Conservation (phyloP, 2,113 vertebrate genomes). For the Illadopsis cleaveri region DNA sequence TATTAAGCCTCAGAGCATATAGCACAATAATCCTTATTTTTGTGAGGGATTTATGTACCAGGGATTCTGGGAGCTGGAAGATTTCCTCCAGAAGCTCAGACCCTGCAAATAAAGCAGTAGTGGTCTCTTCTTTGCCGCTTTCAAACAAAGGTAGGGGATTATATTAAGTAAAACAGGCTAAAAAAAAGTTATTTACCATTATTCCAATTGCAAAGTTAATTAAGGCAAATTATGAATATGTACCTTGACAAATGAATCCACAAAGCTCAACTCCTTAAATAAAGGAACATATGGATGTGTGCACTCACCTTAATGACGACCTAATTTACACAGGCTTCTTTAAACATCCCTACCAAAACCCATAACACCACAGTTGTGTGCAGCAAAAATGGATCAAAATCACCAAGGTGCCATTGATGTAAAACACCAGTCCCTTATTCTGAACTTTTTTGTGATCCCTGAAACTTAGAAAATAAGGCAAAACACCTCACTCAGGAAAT, state of each 20-base stretch:
- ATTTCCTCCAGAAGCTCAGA: background rate
- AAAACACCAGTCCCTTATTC: background rate
- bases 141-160: background rate
- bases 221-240: background rate
- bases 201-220: background rate
- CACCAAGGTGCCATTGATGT: background rate
- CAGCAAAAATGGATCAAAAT: background rate
- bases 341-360: background rate
- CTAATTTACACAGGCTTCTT: background rate
- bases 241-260: background rate
- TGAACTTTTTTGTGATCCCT: background rate
- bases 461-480: background rate
- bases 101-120: background rate
- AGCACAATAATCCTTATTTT: background rate
- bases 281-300: background rate
- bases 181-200: background rate
- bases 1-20: background rate
- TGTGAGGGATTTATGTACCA: background rate
- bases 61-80: background rate
- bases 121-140: background rate
- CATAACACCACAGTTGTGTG: rapidly evolving
- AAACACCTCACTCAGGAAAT: background rate
- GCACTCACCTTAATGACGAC: background rate
- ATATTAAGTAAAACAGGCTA: background rate
- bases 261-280: background rate